phyloP scores from a whole-genome alignment of 37 sponge, comb jelly and placozoan genomes.

The Agelas oroides region DNA sequence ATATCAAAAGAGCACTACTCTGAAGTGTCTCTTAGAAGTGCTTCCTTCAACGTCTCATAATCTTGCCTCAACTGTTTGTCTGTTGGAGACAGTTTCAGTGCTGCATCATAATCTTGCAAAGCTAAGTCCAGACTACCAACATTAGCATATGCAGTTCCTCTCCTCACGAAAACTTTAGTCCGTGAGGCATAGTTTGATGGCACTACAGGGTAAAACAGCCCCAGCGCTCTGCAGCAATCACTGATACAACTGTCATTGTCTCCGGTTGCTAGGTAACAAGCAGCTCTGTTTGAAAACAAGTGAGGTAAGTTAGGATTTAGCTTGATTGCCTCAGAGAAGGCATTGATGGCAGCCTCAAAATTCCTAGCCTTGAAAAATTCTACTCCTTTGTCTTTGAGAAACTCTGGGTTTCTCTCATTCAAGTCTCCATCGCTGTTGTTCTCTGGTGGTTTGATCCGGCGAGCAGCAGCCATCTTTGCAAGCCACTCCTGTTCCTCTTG shows the following conservation, averaged over 20 bases:
- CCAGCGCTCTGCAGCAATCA: conserved; percentile 83
- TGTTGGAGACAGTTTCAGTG: conserved; percentile 64
- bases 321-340: conserved; percentile 85
- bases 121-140: conserved; percentile 60
- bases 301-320: conserved; percentile 82
- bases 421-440: conserved; percentile 49
- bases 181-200: conserved; percentile 74
- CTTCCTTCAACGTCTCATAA: conserved; percentile 35
- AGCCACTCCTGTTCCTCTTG: conserved; percentile 95
- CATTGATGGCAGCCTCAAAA: conserved; percentile 92
- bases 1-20: not conserved
- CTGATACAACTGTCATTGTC: conserved; percentile 68
- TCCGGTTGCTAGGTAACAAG: conserved; percentile 70
- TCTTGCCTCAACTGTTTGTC: conserved; percentile 67
- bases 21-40: not conserved
- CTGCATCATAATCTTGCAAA: conserved; percentile 80
- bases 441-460: conserved; percentile 51
- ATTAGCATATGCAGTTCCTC: conserved; percentile 90
- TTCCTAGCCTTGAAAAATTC: conserved; percentile 85
- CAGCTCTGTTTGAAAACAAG: conserved; percentile 88
- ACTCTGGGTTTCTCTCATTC: conserved; percentile 91
- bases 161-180: conserved; percentile 83
- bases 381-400: conserved; percentile 92
- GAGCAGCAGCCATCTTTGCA: conserved; percentile 91
- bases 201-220: conserved; percentile 87